Percentiles rank a stretch among this genome's conserved stretches.
phyloP scores from a whole-genome alignment of 2,888 invertebrate genomes.

The Venusia cambrica region DNA sequence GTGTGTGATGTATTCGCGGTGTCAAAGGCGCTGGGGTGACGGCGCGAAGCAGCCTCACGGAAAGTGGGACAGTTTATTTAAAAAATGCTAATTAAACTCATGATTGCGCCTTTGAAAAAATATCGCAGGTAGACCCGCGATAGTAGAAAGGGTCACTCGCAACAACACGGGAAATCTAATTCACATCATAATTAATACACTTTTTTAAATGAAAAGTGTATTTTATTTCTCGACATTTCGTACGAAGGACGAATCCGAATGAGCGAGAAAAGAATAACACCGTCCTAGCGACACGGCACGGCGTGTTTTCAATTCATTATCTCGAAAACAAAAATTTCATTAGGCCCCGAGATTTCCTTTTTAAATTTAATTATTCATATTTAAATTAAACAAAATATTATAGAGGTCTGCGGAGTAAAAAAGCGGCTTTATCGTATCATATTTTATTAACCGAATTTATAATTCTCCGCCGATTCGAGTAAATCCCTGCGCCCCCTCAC shows the following conservation, averaged over 20 bases:
- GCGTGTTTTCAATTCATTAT: constrained; percentile 81
- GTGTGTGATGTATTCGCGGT: constrained; percentile 26
- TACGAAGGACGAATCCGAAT: constrained; percentile 71
- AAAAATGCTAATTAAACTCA: constrained; percentile 46
- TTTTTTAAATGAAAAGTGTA: constrained; percentile 45
- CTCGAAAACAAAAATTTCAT: constrained; percentile 81
- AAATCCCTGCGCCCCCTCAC: constrained; percentile 54
- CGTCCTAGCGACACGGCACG: constrained; percentile 57
- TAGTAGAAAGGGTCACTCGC: constrained; percentile 55
- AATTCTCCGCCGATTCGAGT: constrained; percentile 76
- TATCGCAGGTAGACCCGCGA: constrained; percentile 39
- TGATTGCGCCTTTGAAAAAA: constrained; percentile 45
- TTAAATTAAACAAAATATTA: constrained; percentile 81
- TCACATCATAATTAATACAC: constrained; percentile 70
- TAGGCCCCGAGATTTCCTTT: constrained; percentile 78
- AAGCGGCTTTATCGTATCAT: constrained; percentile 78
- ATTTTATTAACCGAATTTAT: constrained; percentile 81
- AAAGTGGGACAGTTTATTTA: constrained; percentile 34
- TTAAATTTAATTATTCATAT: constrained; percentile 81
- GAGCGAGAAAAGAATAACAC: constrained; percentile 76
- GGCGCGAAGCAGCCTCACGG: constrained; percentile 12
- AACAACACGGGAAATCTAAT: constrained; percentile 59
- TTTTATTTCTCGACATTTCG: constrained; percentile 52
- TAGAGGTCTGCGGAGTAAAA: constrained; percentile 67
- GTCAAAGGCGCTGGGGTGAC: constrained; percentile 22